A percentile compares a stretch with the other conserved stretches of the same genome.
Evolutionary conservation across 2,113 vertebrate genomes (phyloP).

Genomic region (Apteryx mantelli): DNA sequence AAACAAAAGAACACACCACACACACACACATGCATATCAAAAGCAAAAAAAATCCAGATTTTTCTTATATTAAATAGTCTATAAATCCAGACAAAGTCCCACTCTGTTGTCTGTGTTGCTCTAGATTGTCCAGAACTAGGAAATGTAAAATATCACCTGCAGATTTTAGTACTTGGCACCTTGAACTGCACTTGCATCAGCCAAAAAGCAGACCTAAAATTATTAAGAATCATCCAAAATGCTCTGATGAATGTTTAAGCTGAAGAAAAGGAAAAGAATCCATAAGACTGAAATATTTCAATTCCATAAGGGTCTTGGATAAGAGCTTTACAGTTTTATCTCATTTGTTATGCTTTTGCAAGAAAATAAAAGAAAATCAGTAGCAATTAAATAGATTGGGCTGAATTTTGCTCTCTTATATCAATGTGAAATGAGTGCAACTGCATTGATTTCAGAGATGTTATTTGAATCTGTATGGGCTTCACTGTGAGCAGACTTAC

Average conservation of each 20-base stretch:
- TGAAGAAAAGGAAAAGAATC: neutral
- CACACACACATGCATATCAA: neutral
- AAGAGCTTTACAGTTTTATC: neutral
- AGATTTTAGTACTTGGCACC: neutral
- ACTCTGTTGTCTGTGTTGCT: neutral
- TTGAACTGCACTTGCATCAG: neutral
- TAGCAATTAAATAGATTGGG: neutral
- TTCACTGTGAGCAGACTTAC: neutral
- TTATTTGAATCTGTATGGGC: neutral
- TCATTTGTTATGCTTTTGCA: neutral
- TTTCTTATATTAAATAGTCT: neutral
- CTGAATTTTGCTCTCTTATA: neutral
- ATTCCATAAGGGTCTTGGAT: neutral
- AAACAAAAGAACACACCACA: neutral
- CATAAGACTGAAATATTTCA: neutral
- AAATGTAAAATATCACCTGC: neutral
- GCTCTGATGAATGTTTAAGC: neutral
- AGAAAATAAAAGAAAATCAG: neutral
- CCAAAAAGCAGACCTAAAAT: neutral
- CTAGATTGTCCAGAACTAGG: neutral
- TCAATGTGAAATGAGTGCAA: neutral
- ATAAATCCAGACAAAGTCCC: neutral
- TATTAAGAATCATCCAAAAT: neutral
- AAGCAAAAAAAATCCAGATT: neutral
- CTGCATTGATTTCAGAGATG: neutral